Percentiles rank a stretch among this genome's conserved stretches.
Evolutionary conservation across 2,113 vertebrate species (phyloP).

Genomic region (Myrmophylax atrothorax): DNA sequence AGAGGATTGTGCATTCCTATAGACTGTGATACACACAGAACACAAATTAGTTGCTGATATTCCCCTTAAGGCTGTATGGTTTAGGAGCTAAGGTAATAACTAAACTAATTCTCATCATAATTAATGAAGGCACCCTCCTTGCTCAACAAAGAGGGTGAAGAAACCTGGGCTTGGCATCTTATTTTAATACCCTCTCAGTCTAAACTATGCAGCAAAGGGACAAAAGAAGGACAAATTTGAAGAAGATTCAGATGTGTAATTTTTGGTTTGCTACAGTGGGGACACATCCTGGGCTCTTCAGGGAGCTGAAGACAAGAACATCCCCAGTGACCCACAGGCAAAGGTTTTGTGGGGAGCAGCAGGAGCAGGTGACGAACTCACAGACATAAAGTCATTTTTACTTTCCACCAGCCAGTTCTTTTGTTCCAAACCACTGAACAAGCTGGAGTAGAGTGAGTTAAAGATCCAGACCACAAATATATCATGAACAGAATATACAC

Average conservation of each 20-base stretch:
- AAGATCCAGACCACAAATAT: background rate
- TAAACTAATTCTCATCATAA: background rate
- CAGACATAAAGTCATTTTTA: background rate
- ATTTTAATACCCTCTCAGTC: background rate
- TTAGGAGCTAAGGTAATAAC: background rate
- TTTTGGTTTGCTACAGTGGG: conserved; percentile 39
- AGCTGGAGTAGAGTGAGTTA: background rate
- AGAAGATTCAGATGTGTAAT: conserved; percentile 21
- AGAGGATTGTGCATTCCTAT: background rate
- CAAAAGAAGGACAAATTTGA: background rate
- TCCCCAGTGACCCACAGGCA: conserved; percentile 34
- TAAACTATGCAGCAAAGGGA: background rate
- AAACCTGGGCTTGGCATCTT: conserved; percentile 14
- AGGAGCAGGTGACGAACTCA: background rate
- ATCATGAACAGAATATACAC: background rate
- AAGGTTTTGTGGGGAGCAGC: background rate
- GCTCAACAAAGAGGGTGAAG: background rate
- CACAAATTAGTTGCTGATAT: background rate
- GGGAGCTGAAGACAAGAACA: conserved; percentile 42
- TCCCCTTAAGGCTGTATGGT: background rate
- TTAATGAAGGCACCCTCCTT: background rate
- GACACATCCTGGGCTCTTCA: conserved; percentile 4
- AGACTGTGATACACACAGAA: background rate
- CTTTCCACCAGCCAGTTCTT: background rate
- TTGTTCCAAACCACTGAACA: conserved; percentile 4